These are phyloP conservation scores for Mesorhabditis spiculigera DNA, from an alignment of 2,888 invertebrate species.

Conservation along the genomic window DNA sequence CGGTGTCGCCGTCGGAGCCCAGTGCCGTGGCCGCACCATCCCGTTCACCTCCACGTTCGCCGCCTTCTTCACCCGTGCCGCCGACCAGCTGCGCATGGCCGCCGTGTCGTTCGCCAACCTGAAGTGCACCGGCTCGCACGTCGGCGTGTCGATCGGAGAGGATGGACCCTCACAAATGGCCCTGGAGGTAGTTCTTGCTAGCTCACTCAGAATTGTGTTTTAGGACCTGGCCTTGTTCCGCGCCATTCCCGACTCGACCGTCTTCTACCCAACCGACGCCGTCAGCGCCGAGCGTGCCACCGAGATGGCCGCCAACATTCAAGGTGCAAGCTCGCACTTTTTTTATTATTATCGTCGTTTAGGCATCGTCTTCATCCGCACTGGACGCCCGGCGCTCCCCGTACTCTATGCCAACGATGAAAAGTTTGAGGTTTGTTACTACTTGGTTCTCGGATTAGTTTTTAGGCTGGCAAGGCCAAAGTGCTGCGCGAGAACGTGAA, in stretches of 20 bases:
- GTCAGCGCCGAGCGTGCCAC: slow-evolving; percentile 85
- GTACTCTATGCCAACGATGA: slow-evolving; percentile 83
- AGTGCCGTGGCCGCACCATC: slow-evolving; percentile 84
- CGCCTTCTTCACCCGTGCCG: slow-evolving; percentile 91
- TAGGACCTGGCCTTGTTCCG: slow-evolving; percentile 89
- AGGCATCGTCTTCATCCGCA: slow-evolving; percentile 88
- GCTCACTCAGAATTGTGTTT: background rate
- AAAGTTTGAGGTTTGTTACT: slow-evolving; percentile 68
- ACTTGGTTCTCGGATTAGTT: background rate
- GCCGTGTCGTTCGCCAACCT: slow-evolving; percentile 96
- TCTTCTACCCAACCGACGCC: slow-evolving; percentile 79
- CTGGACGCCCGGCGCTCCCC: slow-evolving; percentile 83
- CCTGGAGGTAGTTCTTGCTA: slow-evolving; percentile 74
- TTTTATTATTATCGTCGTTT: background rate
- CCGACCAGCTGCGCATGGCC: slow-evolving; percentile 98
- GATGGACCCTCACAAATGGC: slow-evolving; percentile 91
- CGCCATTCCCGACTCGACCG: slow-evolving; percentile 73
- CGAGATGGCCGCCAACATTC: slow-evolving; percentile 76
- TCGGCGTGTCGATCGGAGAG: slow-evolving; percentile 85
- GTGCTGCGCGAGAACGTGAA: slow-evolving; percentile 59
- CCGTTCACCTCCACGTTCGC: slow-evolving; percentile 96
- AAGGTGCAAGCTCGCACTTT: slow-evolving; percentile 10
- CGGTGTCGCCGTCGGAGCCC: slow-evolving; percentile 86
- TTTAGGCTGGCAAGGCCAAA: slow-evolving; percentile 64
- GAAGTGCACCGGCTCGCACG: slow-evolving; percentile 87